Base-by-base conservation (phyloP, 2,797 vertebrate genomes). In the Enteromius anoplus region DNA sequence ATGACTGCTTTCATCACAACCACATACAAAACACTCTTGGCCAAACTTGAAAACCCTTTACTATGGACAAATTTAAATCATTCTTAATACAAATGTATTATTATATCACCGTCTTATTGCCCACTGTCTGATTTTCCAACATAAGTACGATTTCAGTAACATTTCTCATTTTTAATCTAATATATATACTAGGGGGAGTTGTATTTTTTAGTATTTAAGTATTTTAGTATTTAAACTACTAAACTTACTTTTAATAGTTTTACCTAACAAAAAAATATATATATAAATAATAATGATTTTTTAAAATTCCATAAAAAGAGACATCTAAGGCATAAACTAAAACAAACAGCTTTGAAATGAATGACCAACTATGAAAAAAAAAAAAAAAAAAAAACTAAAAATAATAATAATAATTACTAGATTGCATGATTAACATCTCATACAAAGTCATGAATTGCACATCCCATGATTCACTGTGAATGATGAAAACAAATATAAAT, bases 11-110 rank as follows among this genome's bases (percentile, higher is more conserved):
- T 60, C 55, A 58, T 40, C n/a, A 42, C 73, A 26, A 26, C 26
- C 86, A 91, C 87, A 66, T 23, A 47, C 21, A 26, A 42, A 47
- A 66, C 12, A 42, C 32, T 10, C 11, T 29, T 12, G 40, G 51
- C 32, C 32, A 66, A 60, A 58, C 21, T 1, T n/a, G n/a, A 42
- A 60, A 75, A 42, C n/a, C 14, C 14, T 26, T 45, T 76, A 62
- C 15, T 10, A 17, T 9, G 40, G 23, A 45, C 42, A 75, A 45
- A 19, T 8, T 1, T 45, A 0, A 42, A 19, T 45, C 0, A 42
- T 45, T 76, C 12, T 32, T 34, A 75, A 21, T 45, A 29, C 34
- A 26, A 45, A 76, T 62, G 8, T 55, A 55, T 75, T 37, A 11
- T 75, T 40, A 45, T 11, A 62, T 77, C 37, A 45, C 11, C 4